Base-by-base conservation (phyloP, 2,797 vertebrate species). In the Chelmon rostratus region DNA sequence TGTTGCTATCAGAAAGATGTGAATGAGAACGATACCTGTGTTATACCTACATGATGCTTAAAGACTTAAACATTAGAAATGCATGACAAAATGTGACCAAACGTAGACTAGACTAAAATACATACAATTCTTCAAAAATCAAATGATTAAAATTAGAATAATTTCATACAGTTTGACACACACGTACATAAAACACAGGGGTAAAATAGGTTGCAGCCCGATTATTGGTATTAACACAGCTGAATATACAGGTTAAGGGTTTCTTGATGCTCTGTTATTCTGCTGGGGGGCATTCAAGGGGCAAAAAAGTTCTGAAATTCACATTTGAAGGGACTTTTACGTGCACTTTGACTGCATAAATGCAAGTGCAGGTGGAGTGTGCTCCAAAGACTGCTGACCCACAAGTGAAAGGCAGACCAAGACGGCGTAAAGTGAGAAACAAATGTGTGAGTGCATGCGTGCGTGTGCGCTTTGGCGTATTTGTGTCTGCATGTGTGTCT, bases 331-430 rank as follows among this genome's bases (percentile, higher is more conserved):
- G 37, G 33, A 52, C 59, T 69, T 68, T 23, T 35, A 46, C 23
- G 25, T 63, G n/a, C 18, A 57, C 46, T 67, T 53, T 69, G 40
- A 61, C 47, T 42, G n/a, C 71, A 52, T 49, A 53, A 76, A 59
- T 79, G 42, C 21, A 66, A 65, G 62, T 47, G 47, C 54, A 73
- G 54, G 63, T 63, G 40, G 28, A 56, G 33, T 65, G 35, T 72
- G 9, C 65, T 85, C 44, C 57, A 64, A 77, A 80, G 63, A 81
- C 73, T 74, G 79, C 68, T 85, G 85, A 88, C 82, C 59, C 70
- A 76, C 9, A 57, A 78, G 73, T 64, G 44, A 83, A 78, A 86
- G 44, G 42, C 35, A 71, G 70, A 76, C 13, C 28, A 63, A 69
- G 23, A 73, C 19, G 47, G 42, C 4, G 23, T 19, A 62, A 78